A percentile compares a stretch with the other conserved stretches of the same genome.
These are phyloP conservation scores for Drosophila aldrichi DNA, from an alignment of 2,888 invertebrate genomes.

Conservation along the genomic window DNA sequence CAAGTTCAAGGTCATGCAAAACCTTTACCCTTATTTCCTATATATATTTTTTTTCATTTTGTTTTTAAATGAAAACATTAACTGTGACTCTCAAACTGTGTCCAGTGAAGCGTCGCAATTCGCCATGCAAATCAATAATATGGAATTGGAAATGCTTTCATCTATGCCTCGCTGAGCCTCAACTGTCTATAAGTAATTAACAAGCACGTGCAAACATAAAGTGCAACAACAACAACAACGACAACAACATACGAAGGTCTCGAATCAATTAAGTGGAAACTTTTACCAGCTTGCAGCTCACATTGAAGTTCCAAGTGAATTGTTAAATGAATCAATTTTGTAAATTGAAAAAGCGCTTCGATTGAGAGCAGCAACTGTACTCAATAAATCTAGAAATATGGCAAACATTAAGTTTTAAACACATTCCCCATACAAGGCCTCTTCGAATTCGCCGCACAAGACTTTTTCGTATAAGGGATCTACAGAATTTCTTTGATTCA, in stretches of 20 bases:
- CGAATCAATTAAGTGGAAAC: constrained; percentile 44
- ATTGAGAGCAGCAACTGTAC: not conserved
- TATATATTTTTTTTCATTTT: too few species aligned
- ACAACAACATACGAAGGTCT: constrained; percentile 4
- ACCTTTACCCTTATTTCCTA: not conserved
- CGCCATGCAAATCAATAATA: constrained; percentile 44
- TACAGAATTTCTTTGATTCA: not conserved
- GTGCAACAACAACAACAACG: constrained; percentile 34
- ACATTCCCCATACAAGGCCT: too few species aligned
- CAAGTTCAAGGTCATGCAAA: constrained; percentile 70
- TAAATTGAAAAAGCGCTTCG: constrained; percentile 1
- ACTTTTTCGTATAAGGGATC: not conserved
- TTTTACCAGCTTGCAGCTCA: constrained; percentile 14
- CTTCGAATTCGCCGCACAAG: not conserved
- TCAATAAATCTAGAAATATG: not conserved
- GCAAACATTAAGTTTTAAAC: too few species aligned
- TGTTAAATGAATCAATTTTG: constrained; percentile 10
- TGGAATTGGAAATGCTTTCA: constrained; percentile 43
- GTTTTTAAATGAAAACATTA: constrained; percentile 34
- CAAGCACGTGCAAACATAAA: constrained; percentile 64
- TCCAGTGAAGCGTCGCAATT: not conserved
- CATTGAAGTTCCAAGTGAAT: constrained; percentile 37
- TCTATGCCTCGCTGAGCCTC: constrained; percentile 25
- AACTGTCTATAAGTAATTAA: constrained; percentile 53
- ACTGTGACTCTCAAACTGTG: constrained; percentile 7